Percentiles rank a stretch among this genome's conserved stretches.
These are phyloP conservation scores for Lamellibrachia luymesi DNA, from an alignment of 1,140 invertebrate genomes.

Conservation along the genomic window DNA sequence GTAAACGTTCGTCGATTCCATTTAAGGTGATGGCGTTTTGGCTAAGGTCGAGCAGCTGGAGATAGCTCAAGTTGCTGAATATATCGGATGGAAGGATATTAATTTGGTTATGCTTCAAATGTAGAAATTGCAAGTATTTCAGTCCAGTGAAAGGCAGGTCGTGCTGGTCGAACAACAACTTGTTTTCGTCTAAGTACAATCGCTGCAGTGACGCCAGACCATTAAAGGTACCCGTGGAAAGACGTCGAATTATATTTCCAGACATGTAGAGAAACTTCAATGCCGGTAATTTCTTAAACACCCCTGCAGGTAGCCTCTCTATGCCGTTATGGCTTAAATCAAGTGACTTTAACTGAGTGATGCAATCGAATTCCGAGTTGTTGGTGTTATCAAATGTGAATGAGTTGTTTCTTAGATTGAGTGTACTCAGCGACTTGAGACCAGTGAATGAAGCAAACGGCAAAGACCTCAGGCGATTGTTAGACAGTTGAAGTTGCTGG, in stretches of 20 bases:
- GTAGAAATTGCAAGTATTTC: not conserved
- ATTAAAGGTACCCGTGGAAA: not conserved
- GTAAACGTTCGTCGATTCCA: not conserved
- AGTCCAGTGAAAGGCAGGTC: not conserved
- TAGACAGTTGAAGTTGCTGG: not conserved
- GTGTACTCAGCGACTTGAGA: not conserved
- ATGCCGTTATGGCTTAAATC: not conserved
- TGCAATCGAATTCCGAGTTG: not conserved
- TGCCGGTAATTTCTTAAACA: not conserved
- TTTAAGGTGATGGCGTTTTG: not conserved
- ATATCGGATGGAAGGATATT: not conserved
- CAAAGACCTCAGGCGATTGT: not conserved
- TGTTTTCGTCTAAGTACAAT: not conserved
- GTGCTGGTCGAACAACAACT: not conserved
- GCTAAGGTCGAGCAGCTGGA: not conserved
- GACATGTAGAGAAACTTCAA: not conserved
- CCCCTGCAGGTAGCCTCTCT: not conserved
- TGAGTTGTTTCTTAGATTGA: not conserved
- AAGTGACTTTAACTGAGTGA: not conserved
- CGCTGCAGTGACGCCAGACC: not conserved
- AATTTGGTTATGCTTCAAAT: not conserved
- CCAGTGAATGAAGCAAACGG: not conserved
- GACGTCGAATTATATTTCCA: not conserved
- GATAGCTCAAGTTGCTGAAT: not conserved
- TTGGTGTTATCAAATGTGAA: not conserved